These are phyloP conservation scores for Percina caprodes DNA, from an alignment of 2,113 vertebrate genomes.

Conservation along the genomic window DNA sequence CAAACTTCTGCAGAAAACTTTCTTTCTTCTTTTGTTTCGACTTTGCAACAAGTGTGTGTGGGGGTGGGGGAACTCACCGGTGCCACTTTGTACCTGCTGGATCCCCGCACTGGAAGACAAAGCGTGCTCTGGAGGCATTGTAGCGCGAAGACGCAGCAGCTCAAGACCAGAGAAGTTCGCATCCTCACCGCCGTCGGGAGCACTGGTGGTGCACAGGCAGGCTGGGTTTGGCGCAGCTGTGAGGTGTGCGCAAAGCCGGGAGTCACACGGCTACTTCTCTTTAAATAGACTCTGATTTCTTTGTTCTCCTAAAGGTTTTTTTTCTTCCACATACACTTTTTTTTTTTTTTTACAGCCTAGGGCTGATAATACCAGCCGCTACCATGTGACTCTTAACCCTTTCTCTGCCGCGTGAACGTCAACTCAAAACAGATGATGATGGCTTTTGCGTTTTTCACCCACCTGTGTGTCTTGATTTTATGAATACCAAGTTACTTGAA, in stretches of 20 bases:
- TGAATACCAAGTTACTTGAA: not conserved
- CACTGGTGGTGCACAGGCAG: conserved; percentile 29
- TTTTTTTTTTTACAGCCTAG: conserved; percentile 69
- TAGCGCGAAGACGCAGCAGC: conserved; percentile 70
- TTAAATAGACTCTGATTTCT: conserved; percentile 85
- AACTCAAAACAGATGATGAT: conserved; percentile 27
- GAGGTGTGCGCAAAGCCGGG: conserved; percentile 47
- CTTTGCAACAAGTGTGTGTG: not conserved
- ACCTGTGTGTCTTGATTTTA: not conserved
- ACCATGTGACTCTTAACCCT: conserved; percentile 80
- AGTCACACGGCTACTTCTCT: conserved; percentile 69
- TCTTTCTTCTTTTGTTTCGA: not conserved
- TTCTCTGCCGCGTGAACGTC: conserved; percentile 43
- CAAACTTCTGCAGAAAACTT: not conserved
- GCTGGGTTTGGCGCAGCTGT: conserved; percentile 36
- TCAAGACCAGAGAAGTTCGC: conserved; percentile 66
- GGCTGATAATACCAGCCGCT: conserved; percentile 80
- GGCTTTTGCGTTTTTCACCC: not conserved
- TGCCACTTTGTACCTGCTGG: conserved; percentile 72
- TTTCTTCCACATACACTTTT: conserved; percentile 61
- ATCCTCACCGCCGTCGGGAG: conserved; percentile 63
- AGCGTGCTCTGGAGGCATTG: conserved; percentile 60
- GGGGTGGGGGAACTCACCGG: conserved; percentile 79
- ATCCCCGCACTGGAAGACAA: conserved; percentile 61
- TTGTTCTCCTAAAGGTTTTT: conserved; percentile 77